These are phyloP conservation scores for Rhopalosiphum nymphaeae DNA, from an alignment of 2,888 invertebrate genomes.

Conservation along the genomic window DNA sequence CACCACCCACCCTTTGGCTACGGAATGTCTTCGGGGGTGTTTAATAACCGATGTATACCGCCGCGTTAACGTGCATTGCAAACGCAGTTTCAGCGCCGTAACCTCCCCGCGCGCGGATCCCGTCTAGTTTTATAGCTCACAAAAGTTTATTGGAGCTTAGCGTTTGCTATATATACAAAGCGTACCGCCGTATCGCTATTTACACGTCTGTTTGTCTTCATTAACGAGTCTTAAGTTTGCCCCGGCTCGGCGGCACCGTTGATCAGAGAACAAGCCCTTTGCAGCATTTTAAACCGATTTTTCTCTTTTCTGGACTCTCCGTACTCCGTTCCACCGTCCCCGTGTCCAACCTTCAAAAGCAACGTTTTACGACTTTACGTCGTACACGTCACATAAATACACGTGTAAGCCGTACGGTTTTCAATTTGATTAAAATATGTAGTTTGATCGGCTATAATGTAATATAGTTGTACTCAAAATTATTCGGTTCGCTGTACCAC, in stretches of 20 bases:
- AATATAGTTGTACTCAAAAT: not conserved
- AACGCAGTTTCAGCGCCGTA: slow-evolving; percentile 31
- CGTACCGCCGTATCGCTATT: slow-evolving; percentile 34
- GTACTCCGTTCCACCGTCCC: not conserved
- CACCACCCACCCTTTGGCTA: not conserved
- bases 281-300: slow-evolving; percentile 53
- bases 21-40: slow-evolving; percentile 18
- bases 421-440: not conserved
- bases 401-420: not conserved
- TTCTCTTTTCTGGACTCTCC: not conserved
- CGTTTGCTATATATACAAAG: slow-evolving; percentile 43
- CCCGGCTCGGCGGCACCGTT: slow-evolving; percentile 26
- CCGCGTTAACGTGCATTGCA: slow-evolving; percentile 46
- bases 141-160: slow-evolving; percentile 63
- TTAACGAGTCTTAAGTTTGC: slow-evolving; percentile 59
- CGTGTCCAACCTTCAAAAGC: not conserved
- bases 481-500: not conserved
- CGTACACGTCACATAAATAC: not conserved
- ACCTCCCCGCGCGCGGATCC: not conserved
- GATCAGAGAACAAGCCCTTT: slow-evolving; percentile 4
- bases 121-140: slow-evolving; percentile 56
- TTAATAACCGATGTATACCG: slow-evolving; percentile 53
- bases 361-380: slow-evolving; percentile 23
- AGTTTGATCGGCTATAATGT: not conserved
- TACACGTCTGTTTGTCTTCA: slow-evolving; percentile 64